Conservation (phyloP, 2,797 vertebrate genomes). For the Lepus townsendii region DNA sequence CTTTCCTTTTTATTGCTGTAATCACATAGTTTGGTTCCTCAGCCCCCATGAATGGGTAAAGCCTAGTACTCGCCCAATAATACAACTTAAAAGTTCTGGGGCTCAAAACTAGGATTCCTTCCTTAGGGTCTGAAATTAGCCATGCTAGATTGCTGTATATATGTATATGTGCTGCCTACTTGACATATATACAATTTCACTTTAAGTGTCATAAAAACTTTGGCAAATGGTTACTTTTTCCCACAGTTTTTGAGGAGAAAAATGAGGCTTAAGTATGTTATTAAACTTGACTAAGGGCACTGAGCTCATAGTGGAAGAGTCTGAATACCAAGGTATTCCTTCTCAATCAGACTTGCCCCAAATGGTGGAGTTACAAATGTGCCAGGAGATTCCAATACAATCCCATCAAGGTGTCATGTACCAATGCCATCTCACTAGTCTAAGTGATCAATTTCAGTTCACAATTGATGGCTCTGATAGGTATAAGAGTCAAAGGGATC, state of each 20-base stretch:
- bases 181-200: background rate
- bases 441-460: no score
- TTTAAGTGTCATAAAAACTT: conserved; percentile 65
- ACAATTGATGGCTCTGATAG: no score
- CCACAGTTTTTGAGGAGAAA: conserved; percentile 58
- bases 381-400: no score
- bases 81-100: background rate
- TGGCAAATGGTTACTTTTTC: conserved; percentile 40
- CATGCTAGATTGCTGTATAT: background rate
- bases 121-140: background rate
- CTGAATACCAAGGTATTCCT: conserved; percentile 13
- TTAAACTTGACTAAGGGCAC: conserved; percentile 41
- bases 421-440: no score
- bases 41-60: background rate
- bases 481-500: no score
- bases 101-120: background rate
- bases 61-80: background rate
- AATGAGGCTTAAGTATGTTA: background rate
- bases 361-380: no score
- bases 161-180: background rate
- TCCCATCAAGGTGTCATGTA: no score
- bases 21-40: background rate
- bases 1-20: background rate
- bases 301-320: background rate
- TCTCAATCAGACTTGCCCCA: background rate